These are phyloP conservation scores for Solen grandis DNA, from an alignment of 1,140 invertebrate genomes.

Conservation along the genomic window DNA sequence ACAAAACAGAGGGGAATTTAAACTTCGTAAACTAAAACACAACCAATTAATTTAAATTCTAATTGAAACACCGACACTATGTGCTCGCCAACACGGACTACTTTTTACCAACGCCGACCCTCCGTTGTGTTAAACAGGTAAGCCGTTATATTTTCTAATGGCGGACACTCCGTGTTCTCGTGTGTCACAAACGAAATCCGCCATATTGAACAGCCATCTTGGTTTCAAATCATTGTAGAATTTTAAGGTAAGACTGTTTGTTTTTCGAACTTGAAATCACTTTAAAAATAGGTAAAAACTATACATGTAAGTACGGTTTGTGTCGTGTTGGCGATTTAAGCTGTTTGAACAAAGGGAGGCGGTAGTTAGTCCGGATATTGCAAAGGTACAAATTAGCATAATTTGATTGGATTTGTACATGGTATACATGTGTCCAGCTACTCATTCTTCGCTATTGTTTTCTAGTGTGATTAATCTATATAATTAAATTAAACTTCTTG, in stretches of 20 bases:
- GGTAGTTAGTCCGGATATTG: too few relatives aligned
- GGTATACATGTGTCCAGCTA: too few relatives aligned
- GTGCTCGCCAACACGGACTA: conserved; percentile 40
- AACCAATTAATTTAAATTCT: conserved; percentile 48
- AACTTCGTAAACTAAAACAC: conserved; percentile 10
- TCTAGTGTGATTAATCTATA: too few relatives aligned
- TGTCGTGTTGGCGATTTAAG: too few relatives aligned
- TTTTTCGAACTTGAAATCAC: too few relatives aligned
- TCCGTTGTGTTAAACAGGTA: conserved; percentile 15
- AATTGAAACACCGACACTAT: conserved; percentile 48
- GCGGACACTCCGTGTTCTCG: conserved; percentile 36
- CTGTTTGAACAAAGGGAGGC: too few relatives aligned
- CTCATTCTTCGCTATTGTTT: too few relatives aligned
- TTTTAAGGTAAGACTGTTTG: neutral
- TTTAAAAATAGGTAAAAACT: too few relatives aligned
- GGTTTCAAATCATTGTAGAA: neutral
- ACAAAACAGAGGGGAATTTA: conserved; percentile 46
- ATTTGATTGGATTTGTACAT: too few relatives aligned
- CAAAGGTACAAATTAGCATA: too few relatives aligned
- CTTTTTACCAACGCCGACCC: conserved; percentile 31
- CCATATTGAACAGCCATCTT: conserved; percentile 55
- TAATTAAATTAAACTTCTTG: too few relatives aligned
- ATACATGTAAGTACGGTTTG: too few relatives aligned
- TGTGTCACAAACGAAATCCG: conserved; percentile 28
- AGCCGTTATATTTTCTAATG: conserved; percentile 38